Evolutionary conservation across 2,113 vertebrate genomes (phyloP).

Genomic region (Toxotes jaculatrix): DNA sequence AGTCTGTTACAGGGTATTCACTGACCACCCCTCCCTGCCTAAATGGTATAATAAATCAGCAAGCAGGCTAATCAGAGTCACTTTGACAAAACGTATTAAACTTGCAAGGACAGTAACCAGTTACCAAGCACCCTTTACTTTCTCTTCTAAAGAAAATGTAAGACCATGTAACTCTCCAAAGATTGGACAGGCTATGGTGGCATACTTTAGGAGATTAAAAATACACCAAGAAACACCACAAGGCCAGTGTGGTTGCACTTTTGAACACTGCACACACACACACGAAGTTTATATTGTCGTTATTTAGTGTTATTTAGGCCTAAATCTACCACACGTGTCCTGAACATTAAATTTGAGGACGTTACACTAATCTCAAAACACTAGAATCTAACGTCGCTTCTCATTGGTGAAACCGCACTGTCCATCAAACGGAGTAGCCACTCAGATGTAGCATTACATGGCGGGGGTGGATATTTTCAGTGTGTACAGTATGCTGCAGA

Average conservation of each 20-base stretch:
- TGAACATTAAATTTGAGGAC: conserved; percentile 72
- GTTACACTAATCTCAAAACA: conserved; percentile 82
- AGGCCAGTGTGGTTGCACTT: background rate
- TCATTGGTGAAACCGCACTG: conserved; percentile 82
- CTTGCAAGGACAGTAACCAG: background rate
- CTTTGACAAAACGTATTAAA: background rate
- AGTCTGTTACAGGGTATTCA: background rate
- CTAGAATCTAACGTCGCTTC: conserved; percentile 81
- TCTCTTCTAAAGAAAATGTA: background rate
- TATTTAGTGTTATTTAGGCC: conserved; percentile 39
- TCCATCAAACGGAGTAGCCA: conserved; percentile 87
- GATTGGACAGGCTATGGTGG: background rate
- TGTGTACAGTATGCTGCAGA: conserved; percentile 89
- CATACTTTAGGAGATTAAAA: background rate
- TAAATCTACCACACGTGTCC: conserved; percentile 66
- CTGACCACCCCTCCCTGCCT: background rate
- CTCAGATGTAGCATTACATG: conserved; percentile 86
- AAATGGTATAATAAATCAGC: conserved; percentile 9
- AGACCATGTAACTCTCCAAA: background rate
- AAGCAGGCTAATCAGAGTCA: background rate
- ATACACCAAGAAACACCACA: background rate
- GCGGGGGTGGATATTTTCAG: conserved; percentile 85
- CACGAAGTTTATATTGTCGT: background rate
- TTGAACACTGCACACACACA: background rate
- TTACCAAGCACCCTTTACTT: background rate